phyloP scores from a whole-genome alignment of 2,888 invertebrate genomes.

The Hydrotaea diabolus region DNA sequence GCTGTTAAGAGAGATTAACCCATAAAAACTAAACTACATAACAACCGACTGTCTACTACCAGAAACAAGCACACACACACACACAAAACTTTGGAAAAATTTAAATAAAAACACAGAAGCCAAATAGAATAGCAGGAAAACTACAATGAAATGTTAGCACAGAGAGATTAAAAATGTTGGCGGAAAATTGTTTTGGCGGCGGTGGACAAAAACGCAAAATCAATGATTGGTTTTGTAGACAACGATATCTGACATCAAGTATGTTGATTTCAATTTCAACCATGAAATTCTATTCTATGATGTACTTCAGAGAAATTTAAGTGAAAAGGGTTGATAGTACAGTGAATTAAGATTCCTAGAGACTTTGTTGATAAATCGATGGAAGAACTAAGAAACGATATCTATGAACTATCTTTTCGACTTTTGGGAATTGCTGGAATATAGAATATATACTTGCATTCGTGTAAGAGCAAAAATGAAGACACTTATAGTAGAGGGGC shows the following conservation, averaged over 20 bases:
- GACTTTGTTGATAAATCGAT: no score
- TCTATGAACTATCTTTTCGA: no score
- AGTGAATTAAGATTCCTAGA: no score
- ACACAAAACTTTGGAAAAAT: no score
- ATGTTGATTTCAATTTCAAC: neutral
- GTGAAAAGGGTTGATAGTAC: no score
- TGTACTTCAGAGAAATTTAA: neutral
- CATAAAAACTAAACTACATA: constrained; percentile 8
- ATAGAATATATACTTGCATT: no score
- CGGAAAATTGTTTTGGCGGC: constrained; percentile 9
- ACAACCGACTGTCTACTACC: neutral
- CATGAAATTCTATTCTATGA: neutral
- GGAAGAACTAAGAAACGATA: no score
- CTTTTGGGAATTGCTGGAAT: no score
- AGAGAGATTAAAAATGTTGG: neutral
- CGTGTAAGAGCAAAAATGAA: no score
- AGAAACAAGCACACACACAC: no score
- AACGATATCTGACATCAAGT: neutral
- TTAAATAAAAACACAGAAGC: neutral
- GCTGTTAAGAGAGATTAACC: constrained; percentile 10
- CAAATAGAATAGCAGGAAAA: neutral
- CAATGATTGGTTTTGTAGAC: constrained; percentile 21
- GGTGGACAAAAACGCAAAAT: neutral
- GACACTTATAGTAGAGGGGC: no score
- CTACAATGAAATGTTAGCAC: neutral